Evolutionary conservation across 2,797 vertebrate species (phyloP).

Genomic region (Erpetoichthys calabaricus): DNA sequence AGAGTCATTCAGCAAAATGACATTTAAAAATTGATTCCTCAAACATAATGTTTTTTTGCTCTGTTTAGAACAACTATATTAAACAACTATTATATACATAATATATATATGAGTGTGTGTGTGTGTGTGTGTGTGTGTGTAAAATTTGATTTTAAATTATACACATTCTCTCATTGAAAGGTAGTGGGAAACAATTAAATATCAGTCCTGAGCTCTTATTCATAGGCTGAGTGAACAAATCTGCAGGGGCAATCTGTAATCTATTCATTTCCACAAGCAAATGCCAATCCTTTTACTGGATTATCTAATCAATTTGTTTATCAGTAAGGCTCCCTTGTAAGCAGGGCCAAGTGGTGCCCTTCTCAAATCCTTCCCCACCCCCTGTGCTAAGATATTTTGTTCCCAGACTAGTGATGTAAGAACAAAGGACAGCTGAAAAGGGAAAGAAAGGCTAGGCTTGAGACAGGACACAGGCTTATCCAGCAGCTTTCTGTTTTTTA

Average conservation of each 20-base stretch:
- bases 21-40: no score
- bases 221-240: no score
- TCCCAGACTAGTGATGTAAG: conserved; percentile 44
- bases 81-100: no score
- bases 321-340: conserved; percentile 24
- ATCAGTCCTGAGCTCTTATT: no score
- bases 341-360: conserved; percentile 27
- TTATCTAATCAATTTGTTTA: conserved; percentile 43
- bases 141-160: no score
- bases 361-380: conserved; percentile 29
- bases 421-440: conserved; percentile 38
- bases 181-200: no score
- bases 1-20: no score
- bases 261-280: conserved; percentile 15
- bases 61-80: no score
- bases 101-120: no score
- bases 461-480: conserved; percentile 53
- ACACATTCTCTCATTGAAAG: no score
- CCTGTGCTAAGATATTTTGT: conserved; percentile 31
- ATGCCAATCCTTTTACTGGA: conserved; percentile 28
- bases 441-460: conserved; percentile 19
- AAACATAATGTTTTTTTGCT: no score
- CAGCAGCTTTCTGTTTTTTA: conserved; percentile 46
- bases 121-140: no score
- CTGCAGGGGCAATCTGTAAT: conserved; percentile 2